Percentiles rank a stretch among this genome's conserved stretches.
Evolutionary conservation across 2,888 invertebrate genomes (phyloP).

Genomic region (Gari tellinella): DNA sequence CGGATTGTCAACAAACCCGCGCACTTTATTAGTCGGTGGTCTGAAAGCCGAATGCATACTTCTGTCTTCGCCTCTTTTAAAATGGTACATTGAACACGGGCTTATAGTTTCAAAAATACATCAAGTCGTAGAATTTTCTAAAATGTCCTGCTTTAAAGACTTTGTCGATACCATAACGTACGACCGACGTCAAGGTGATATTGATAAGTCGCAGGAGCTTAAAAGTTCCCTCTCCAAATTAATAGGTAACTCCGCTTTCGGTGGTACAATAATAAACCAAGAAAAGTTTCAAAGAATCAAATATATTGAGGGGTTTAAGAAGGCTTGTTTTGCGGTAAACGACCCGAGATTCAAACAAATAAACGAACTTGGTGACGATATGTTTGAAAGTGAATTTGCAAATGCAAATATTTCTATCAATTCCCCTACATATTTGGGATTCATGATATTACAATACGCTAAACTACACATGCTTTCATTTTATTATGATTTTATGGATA

Average conservation of each 20-base stretch:
- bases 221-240: slow-evolving; percentile 16
- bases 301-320: slow-evolving; percentile 15
- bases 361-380: too few relatives aligned
- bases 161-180: too few relatives aligned
- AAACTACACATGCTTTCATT: too few relatives aligned
- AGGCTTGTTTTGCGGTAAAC: slow-evolving; percentile 10
- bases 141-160: too few relatives aligned
- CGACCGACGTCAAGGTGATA: slow-evolving; percentile 36
- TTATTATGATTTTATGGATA: too few relatives aligned
- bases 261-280: slow-evolving; percentile 16
- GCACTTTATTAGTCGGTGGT: slow-evolving; percentile 34
- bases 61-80: slow-evolving; percentile 39
- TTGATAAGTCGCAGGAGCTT: slow-evolving; percentile 7
- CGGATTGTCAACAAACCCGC: slow-evolving; percentile 18
- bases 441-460: too few relatives aligned
- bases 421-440: too few relatives aligned
- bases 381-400: too few relatives aligned
- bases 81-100: slow-evolving; percentile 58
- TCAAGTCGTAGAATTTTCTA: slow-evolving; percentile 42
- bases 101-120: slow-evolving; percentile 36
- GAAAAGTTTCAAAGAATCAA: slow-evolving; percentile 21
- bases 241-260: slow-evolving; percentile 23
- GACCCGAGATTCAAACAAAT: too few relatives aligned
- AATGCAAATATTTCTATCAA: too few relatives aligned
- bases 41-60: slow-evolving; percentile 34